Conservation (phyloP, 2,113 vertebrate species). For the Sturnira hondurensis region DNA sequence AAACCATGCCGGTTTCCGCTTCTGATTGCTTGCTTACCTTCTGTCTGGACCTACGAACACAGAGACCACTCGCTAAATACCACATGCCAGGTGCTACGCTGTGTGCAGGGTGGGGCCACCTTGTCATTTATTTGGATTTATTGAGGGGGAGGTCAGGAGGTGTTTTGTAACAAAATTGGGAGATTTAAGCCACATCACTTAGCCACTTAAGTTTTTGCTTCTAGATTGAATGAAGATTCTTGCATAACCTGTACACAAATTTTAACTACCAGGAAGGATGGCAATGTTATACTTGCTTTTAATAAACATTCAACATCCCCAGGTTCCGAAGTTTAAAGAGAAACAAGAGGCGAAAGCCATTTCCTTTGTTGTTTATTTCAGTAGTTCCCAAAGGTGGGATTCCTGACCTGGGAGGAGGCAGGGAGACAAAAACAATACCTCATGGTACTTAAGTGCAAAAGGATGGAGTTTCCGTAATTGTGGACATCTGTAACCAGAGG, state of each 20-base stretch:
- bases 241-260: neutral
- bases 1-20: neutral
- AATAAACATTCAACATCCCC: neutral
- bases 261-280: neutral
- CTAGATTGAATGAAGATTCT: neutral
- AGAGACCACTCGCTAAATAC: neutral
- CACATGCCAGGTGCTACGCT: accelerated
- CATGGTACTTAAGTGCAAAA: neutral
- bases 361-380: neutral
- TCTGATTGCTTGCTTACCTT: neutral
- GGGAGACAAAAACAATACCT: neutral
- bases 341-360: neutral
- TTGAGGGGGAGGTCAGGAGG: neutral
- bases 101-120: accelerated
- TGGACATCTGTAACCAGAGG: neutral
- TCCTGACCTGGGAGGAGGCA: neutral
- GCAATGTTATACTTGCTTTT: neutral
- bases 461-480: neutral
- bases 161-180: neutral
- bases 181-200: neutral
- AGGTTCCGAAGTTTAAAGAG: neutral
- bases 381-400: neutral
- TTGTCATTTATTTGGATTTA: neutral
- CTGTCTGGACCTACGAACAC: neutral
- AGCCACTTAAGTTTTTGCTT: neutral